Evolutionary conservation across 2,888 invertebrate genomes (phyloP).

Genomic region (Pseudococcus jackbeardsleyi): DNA sequence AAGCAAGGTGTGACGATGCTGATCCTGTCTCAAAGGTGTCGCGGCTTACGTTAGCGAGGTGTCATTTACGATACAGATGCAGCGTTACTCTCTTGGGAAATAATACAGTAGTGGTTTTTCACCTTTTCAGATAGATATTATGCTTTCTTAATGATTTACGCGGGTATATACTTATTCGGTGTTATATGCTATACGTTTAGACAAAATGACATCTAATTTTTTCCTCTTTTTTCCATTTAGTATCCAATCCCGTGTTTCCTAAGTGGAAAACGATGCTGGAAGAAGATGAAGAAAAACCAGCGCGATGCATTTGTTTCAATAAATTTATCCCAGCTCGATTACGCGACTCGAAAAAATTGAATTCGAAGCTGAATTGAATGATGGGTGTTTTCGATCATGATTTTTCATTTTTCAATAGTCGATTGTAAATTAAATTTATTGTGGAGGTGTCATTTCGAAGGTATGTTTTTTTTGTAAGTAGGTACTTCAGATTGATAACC

Average conservation of each 20-base stretch:
- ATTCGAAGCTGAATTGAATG: too few relatives aligned
- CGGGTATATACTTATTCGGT: constrained; percentile 1
- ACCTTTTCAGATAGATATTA: constrained; percentile 34
- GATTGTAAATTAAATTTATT: too few relatives aligned
- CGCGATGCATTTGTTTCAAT: too few relatives aligned
- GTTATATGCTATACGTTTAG: background rate
- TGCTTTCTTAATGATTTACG: constrained; percentile 41
- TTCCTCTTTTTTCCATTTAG: background rate
- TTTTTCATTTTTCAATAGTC: too few relatives aligned
- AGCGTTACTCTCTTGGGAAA: constrained; percentile 31
- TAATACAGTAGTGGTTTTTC: constrained; percentile 48
- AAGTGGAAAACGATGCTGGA: too few relatives aligned
- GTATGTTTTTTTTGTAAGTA: too few relatives aligned
- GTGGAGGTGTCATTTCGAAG: too few relatives aligned
- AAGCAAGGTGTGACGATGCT: background rate
- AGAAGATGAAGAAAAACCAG: too few relatives aligned
- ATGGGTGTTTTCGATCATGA: too few relatives aligned
- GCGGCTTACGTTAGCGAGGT: constrained; percentile 30
- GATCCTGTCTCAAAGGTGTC: background rate
- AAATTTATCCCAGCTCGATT: too few relatives aligned
- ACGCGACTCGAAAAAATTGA: too few relatives aligned
- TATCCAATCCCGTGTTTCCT: background rate
- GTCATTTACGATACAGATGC: constrained; percentile 34
- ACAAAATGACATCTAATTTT: constrained; percentile 17
- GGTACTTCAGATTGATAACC: too few relatives aligned